These are phyloP conservation scores for Caenorhabditis sp. DNA, from an alignment of 2,888 invertebrate genomes.

Conservation along the genomic window DNA sequence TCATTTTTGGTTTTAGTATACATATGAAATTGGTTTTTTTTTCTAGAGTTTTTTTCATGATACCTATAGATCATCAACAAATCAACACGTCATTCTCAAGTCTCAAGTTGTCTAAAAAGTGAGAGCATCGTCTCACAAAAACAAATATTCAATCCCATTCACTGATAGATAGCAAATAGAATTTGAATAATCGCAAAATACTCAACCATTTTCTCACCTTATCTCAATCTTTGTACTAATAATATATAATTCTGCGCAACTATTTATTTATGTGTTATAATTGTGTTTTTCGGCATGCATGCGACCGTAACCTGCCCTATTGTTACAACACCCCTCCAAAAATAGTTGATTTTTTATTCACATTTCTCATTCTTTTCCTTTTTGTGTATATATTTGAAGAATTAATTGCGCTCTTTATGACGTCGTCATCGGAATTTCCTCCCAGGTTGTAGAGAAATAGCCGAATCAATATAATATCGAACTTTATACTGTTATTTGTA, in stretches of 20 bases:
- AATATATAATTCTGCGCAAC: too few relatives aligned
- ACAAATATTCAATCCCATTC: background rate
- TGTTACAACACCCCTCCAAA: background rate
- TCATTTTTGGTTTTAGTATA: too few relatives aligned
- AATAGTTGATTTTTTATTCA: background rate
- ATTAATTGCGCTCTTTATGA: too few relatives aligned
- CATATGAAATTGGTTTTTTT: too few relatives aligned
- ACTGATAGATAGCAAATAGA: background rate
- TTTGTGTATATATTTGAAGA: background rate
- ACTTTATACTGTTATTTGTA: too few relatives aligned
- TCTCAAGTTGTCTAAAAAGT: background rate
- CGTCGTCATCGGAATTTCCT: too few relatives aligned
- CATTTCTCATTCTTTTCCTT: background rate
- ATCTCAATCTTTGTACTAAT: too few relatives aligned
- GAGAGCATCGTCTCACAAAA: background rate
- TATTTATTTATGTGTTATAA: background rate
- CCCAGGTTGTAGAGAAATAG: too few relatives aligned
- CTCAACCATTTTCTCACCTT: background rate
- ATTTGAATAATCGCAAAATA: background rate
- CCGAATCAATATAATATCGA: too few relatives aligned
- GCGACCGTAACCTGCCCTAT: constrained; percentile 1
- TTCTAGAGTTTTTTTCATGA: too few relatives aligned
- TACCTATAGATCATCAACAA: too few relatives aligned
- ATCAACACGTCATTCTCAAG: background rate
- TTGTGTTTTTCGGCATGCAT: background rate